These are phyloP conservation scores for Epicauta chinensis DNA, from an alignment of 1,140 invertebrate species.

Conservation along the genomic window DNA sequence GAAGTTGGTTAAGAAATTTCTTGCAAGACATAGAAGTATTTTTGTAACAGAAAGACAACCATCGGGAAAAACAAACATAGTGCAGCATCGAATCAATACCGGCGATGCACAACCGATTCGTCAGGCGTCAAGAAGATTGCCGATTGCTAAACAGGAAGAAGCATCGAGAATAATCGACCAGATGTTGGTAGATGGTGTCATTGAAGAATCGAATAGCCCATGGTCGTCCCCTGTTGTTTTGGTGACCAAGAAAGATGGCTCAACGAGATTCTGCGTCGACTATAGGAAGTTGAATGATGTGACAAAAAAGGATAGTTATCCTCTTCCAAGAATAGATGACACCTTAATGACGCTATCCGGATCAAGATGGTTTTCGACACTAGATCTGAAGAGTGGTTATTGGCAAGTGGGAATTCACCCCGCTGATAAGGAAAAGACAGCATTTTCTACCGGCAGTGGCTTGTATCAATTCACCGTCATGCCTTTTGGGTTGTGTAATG, in stretches of 20 bases:
- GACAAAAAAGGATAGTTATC: constrained; percentile 42
- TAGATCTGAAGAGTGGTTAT: constrained; percentile 38
- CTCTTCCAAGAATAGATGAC: constrained; percentile 45
- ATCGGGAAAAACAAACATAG: neutral
- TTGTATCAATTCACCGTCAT: constrained; percentile 9
- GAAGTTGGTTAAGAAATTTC: too few species aligned
- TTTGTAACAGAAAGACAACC: too few species aligned
- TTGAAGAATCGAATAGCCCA: too few species aligned
- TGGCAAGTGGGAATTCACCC: constrained; percentile 21
- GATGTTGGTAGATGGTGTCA: too few species aligned
- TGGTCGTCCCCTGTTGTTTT: too few species aligned
- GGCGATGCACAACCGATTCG: too few species aligned
- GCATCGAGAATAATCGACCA: too few species aligned
- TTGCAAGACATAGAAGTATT: too few species aligned
- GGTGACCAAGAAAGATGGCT: too few species aligned
- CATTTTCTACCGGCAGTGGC: constrained; percentile 24
- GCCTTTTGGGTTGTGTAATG: too few species aligned
- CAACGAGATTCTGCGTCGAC: constrained; percentile 18
- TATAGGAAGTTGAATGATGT: constrained; percentile 41
- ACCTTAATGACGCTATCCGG: constrained; percentile 36
- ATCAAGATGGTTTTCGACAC: constrained; percentile 36
- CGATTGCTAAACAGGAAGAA: too few species aligned
- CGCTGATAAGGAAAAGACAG: constrained; percentile 28
- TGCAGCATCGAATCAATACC: neutral
- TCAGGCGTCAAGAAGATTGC: too few species aligned